Percentiles rank a stretch among this genome's conserved stretches.
These are phyloP conservation scores for Bombus pascuorum DNA, from an alignment of 1,140 invertebrate genomes.

Conservation along the genomic window DNA sequence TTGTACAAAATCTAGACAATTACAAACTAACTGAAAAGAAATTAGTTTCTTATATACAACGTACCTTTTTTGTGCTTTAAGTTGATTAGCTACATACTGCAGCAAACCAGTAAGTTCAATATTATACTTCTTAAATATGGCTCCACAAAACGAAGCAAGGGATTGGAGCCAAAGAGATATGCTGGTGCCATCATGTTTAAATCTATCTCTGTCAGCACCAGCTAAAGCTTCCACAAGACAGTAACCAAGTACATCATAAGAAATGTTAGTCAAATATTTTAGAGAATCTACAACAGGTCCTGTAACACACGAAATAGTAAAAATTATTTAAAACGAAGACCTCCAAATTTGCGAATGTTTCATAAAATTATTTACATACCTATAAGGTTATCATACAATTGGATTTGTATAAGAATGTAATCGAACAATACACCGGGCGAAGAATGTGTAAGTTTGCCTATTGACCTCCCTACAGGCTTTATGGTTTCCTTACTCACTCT, in stretches of 20 bases:
- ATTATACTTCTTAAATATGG: conserved; percentile 98
- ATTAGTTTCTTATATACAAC: conserved; percentile 10
- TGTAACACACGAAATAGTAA: conserved; percentile 38
- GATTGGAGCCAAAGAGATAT: conserved; percentile 97
- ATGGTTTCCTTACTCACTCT: conserved; percentile 99
- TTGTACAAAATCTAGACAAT: no score
- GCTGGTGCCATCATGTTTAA: conserved; percentile 96
- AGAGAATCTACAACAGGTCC: conserved; percentile 98
- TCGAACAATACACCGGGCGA: conserved; percentile 98
- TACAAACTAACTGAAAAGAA: not conserved
- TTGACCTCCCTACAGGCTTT: conserved; percentile 96
- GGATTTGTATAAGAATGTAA: conserved; percentile 96
- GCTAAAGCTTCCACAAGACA: conserved; percentile 97
- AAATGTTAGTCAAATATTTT: conserved; percentile 97
- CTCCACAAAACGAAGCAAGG: conserved; percentile 96
- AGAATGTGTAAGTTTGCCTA: conserved; percentile 98
- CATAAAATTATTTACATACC: conserved; percentile 69
- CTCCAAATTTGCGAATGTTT: not conserved
- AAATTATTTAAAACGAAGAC: not conserved
- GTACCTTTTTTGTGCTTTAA: conserved; percentile 97
- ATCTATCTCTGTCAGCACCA: conserved; percentile 87
- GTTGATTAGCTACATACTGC: conserved; percentile 98
- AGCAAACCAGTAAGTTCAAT: conserved; percentile 97
- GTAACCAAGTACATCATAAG: conserved; percentile 98
- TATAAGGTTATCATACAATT: conserved; percentile 98